phyloP scores from a whole-genome alignment of 2,888 invertebrate genomes.

The Harpalus rufipes region DNA sequence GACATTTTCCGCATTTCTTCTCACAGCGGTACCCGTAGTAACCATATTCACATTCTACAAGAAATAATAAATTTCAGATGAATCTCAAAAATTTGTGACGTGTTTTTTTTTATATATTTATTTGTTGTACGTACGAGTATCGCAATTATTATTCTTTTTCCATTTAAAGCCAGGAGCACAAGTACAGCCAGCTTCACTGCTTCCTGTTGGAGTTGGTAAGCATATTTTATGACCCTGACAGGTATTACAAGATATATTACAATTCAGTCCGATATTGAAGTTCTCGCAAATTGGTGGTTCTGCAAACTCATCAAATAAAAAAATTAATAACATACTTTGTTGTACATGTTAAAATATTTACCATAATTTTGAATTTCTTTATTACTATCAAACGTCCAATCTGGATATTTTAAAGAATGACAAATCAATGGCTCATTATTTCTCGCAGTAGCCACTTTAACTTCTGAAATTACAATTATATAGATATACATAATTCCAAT shows the following conservation, averaged over 20 bases:
- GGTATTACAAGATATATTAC: background rate
- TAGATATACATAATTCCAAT: too few species aligned
- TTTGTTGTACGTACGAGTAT: background rate
- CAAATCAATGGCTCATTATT: background rate
- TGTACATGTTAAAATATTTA: background rate
- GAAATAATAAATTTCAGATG: constrained; percentile 13
- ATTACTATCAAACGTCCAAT: constrained; percentile 5
- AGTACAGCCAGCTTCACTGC: background rate
- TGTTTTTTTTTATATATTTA: background rate
- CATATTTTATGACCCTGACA: constrained; percentile 4
- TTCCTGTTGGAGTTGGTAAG: background rate
- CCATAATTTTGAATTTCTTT: background rate
- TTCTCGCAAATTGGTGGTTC: constrained; percentile 5
- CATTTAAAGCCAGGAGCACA: constrained; percentile 10
- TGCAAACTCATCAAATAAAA: background rate
- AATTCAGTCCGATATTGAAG: constrained; percentile 8
- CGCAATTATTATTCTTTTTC: background rate
- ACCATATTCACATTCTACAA: constrained; percentile 26
- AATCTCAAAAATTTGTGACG: too few species aligned
- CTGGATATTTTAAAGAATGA: constrained; percentile 35
- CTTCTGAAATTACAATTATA: too few species aligned
- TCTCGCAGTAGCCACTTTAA: too few species aligned
- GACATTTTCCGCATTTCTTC: constrained; percentile 46
- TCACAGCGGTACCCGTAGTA: constrained; percentile 50
- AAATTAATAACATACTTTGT: background rate